Conservation (phyloP, 2,113 vertebrate genomes). For the Grantiella picta region DNA sequence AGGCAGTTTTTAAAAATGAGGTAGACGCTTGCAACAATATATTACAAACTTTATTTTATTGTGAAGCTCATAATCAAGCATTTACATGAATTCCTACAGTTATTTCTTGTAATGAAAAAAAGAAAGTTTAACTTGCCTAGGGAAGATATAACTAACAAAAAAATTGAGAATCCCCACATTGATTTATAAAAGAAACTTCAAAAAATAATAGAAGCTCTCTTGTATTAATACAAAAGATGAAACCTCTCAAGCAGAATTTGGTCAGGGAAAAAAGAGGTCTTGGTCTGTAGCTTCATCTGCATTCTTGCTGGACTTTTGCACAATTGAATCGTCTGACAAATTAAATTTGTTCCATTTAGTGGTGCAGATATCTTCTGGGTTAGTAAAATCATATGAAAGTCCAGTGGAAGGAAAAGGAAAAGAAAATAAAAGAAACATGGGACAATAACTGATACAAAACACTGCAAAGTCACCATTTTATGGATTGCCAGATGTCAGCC, state of each 20-base stretch:
- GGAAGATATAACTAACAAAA: neutral
- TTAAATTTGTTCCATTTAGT: neutral
- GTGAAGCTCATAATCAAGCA: neutral
- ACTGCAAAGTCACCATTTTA: neutral
- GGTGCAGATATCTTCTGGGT: neutral
- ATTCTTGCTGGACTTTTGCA: neutral
- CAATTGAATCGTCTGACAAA: neutral
- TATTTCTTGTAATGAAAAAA: neutral
- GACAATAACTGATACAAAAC: neutral
- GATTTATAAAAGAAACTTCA: neutral
- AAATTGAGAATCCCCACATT: fast-evolving
- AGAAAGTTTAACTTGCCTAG: neutral
- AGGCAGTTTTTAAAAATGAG: neutral
- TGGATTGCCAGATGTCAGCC: neutral
- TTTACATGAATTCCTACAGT: neutral
- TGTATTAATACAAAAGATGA: neutral
- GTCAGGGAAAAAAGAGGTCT: neutral
- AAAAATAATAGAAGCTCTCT: neutral
- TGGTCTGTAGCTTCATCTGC: neutral
- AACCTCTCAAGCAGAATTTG: neutral
- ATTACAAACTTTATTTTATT: neutral
- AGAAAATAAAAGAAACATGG: neutral
- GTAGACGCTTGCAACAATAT: neutral
- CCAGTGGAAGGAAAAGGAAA: neutral
- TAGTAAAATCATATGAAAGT: neutral